Conservation (phyloP, 2,888 invertebrate species). For the Sinelater perroti region DNA sequence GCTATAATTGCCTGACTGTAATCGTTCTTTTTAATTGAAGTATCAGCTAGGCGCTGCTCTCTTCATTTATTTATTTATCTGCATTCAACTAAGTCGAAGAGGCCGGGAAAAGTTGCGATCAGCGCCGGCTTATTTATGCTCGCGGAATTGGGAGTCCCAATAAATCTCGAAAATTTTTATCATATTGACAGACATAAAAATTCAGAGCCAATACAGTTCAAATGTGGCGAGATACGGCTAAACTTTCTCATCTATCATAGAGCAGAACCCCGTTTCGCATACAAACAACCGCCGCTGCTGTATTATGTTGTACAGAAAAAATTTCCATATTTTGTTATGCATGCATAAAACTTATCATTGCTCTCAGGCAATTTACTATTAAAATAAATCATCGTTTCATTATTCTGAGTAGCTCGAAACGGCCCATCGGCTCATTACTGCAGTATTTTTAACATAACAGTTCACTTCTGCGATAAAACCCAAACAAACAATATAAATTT, state of each 20-base stretch:
- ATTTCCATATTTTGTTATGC: conserved; percentile 33
- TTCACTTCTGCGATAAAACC: no score
- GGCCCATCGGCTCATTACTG: neutral
- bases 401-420: conserved; percentile 16
- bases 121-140: conserved; percentile 10
- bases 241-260: conserved; percentile 48
- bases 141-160: conserved; percentile 14
- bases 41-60: conserved; percentile 15
- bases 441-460: no score
- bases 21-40: conserved; percentile 32
- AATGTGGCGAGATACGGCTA: conserved; percentile 45
- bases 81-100: conserved; percentile 17
- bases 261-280: conserved; percentile 44
- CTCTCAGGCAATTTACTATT: conserved; percentile 17
- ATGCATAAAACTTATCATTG: conserved; percentile 30
- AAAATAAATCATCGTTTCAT: conserved; percentile 19
- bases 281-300: conserved; percentile 40
- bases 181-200: conserved; percentile 42
- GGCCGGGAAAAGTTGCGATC: neutral
- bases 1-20: conserved; percentile 34
- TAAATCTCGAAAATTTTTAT: conserved; percentile 31
- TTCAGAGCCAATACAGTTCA: conserved; percentile 39
- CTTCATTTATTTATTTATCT: conserved; percentile 22
- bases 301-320: conserved; percentile 30
- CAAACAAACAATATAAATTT: no score